Base-by-base conservation (phyloP, 2,113 vertebrate genomes). In the Rissa tridactyla region DNA sequence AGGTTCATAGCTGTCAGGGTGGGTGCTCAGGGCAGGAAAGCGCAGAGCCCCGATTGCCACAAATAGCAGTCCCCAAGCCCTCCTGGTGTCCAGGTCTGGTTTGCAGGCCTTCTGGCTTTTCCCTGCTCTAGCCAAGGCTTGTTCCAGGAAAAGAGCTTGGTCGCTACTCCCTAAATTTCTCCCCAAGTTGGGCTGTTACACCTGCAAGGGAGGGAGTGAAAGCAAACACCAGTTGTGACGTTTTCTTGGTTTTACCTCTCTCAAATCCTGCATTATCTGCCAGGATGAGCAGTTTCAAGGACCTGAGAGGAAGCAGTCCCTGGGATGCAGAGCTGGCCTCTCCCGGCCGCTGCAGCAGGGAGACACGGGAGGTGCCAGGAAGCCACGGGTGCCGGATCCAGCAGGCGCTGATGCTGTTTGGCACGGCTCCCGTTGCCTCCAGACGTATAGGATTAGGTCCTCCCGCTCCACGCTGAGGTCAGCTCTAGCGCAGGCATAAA, bases 241-340 rank as follows among this genome's bases (percentile, higher is more conserved):
- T 13, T 66, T 88, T 47, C 58, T 40, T 49, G 49, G 5, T 36
- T 82, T 68, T 87, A 42, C 55, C 27, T 19, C 27, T 26, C 8
- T 26, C 78, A 47, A 27, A 64, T 34, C 60, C 70, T 4, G 0
- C 2, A 0, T 72, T 40, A 10, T 2, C 52, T 3, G 0, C 38
- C 0, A 1, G 69, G 15, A 7, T 0, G 3, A 68, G 42, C 0
- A 0, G 10, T 69, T 80, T 13, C 7, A 11, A 69, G 68, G 61
- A 10, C 36, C 71, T 36, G 58, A 11, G 55, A 58, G 52, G 80
- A 36, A 61, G 42, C 15, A 0, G 5, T 21, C 34, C 60, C 60
- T 4, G 0, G 32, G 34, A 11, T 17, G 64, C 60, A 40, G 91
- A 34, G 38, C 82, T 30, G 61, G 46, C 44, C 71, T 49, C 9